Base-by-base conservation (phyloP, 2,888 invertebrate genomes). In the Tetragonisca angustula region DNA sequence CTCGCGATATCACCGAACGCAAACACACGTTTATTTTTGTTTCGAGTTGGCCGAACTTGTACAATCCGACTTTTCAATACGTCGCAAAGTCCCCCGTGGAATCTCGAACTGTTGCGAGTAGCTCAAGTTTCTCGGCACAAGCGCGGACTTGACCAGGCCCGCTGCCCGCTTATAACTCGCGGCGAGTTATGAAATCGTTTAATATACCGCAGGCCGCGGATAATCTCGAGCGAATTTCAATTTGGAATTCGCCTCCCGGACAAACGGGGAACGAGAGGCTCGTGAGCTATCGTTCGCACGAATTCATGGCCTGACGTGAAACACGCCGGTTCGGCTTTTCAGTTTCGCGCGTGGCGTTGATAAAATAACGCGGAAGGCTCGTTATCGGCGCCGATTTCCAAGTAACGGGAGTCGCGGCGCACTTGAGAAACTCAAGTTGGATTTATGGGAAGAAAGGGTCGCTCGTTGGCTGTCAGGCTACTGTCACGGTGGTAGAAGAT, bases 331-430 rank as follows among this genome's bases (percentile, higher is more conserved):
- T n/a, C n/a, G n/a, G 68, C 75, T 88, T 88, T 88, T 88, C 88
- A 88, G 88, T 88, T 84, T 88, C 86, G 78, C 79, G 76, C 84
- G 81, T 76, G 32, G 70, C 43, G 49, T 69, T 79, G 87, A 88
- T 88, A 88, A 88, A 85, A 70, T 79, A 79, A 79, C 83, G 49
- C 49, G 65, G 11, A 21, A 50, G 74, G 6, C 69, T 83, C 65
- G 83, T 84, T 86, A 87, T 84, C 87, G 83, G 79, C 74, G 80
- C 76, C 76, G 79, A 80, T 88, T 88, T 87, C 73, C 79, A 83
- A 88, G 78, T 88, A 88, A 87, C 87, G 88, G 69, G 73, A 88
- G 88, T 88, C 87, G 87, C 87, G 59, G 82, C 85, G 81, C 85
- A 36, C 87, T 71, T 65, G 62, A 59, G 6, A 36, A 36, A 36